Percentiles rank a stretch among this genome's conserved stretches.
Conservation (phyloP, 2,888 invertebrate genomes). For the Melanostoma mellinum region DNA sequence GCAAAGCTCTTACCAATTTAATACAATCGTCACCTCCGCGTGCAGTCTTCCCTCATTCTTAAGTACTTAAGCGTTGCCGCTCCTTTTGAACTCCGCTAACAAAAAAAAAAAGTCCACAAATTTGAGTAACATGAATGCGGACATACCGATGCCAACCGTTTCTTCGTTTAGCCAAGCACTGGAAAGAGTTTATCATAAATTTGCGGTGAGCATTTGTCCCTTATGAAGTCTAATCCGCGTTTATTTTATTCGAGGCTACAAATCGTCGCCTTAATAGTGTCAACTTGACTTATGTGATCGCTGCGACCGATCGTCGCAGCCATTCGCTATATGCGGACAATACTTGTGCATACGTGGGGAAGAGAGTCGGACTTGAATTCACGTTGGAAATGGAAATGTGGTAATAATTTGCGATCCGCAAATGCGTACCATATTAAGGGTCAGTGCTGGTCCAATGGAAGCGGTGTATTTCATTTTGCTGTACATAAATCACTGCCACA, state of each 20-base stretch:
- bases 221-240: conserved; percentile 82
- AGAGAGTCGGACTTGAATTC: conserved; percentile 36
- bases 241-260: conserved; percentile 82
- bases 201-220: conserved; percentile 81
- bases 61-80: conserved; percentile 39
- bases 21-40: conserved; percentile 65
- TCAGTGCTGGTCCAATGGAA: conserved; percentile 65
- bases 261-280: conserved; percentile 82
- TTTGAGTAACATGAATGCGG: conserved; percentile 31
- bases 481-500: conserved; percentile 80
- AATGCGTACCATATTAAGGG: conserved; percentile 59
- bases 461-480: conserved; percentile 81
- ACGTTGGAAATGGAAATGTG: conserved; percentile 66
- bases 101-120: conserved; percentile 40
- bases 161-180: conserved; percentile 38
- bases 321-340: conserved; percentile 30
- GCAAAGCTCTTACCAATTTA: conserved; percentile 39
- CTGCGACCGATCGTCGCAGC: conserved; percentile 74
- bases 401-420: conserved; percentile 65
- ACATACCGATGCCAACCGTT: conserved; percentile 15
- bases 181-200: conserved; percentile 78
- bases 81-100: conserved; percentile 51
- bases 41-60: conserved; percentile 47
- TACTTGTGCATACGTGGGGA: conserved; percentile 27
- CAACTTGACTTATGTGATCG: conserved; percentile 81